Base-by-base conservation (phyloP, 1,140 invertebrate genomes). In the Homalodisca vitripennis region DNA sequence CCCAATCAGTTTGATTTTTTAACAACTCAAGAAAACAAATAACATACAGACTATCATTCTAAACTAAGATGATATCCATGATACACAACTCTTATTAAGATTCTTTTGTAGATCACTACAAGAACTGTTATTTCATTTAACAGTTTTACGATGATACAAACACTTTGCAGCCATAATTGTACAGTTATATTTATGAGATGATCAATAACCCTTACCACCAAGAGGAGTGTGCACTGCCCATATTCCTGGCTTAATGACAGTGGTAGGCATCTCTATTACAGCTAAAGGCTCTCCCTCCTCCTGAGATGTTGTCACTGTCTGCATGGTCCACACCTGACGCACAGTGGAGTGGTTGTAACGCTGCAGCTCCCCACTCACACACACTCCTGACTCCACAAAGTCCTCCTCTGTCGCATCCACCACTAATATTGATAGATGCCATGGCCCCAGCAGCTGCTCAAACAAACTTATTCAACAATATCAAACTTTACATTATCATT, bases 131-230 rank as follows among this genome's bases (percentile, higher is more conserved):
- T n/a, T n/a, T n/a, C n/a, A n/a, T n/a, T n/a, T n/a, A n/a, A n/a
- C n/a, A n/a, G n/a, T n/a, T n/a, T n/a, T n/a, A n/a, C n/a, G n/a
- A n/a, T n/a, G n/a, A n/a, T n/a, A n/a, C n/a, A n/a, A n/a, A n/a
- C n/a, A n/a, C n/a, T n/a, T n/a, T n/a, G n/a, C n/a, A n/a, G n/a
- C n/a, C n/a, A n/a, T n/a, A n/a, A n/a, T n/a, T n/a, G n/a, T n/a
- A n/a, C n/a, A n/a, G n/a, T n/a, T n/a, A n/a, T n/a, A n/a, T n/a
- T n/a, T n/a, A n/a, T n/a, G n/a, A n/a, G n/a, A n/a, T n/a, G n/a
- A n/a, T n/a, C n/a, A n/a, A n/a, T n/a, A n/a, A n/a, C n/a, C n/a
- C 65, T 70, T 51, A 74, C 74, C 71, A 73, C 74, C 74, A 24
- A 75, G 22, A 6, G 74, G 74, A 13, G 73, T 74, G 53, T 70